These are phyloP conservation scores for Porites cylindrica DNA, from an alignment of 92 coral and sea anemone species.

Conservation along the genomic window DNA sequence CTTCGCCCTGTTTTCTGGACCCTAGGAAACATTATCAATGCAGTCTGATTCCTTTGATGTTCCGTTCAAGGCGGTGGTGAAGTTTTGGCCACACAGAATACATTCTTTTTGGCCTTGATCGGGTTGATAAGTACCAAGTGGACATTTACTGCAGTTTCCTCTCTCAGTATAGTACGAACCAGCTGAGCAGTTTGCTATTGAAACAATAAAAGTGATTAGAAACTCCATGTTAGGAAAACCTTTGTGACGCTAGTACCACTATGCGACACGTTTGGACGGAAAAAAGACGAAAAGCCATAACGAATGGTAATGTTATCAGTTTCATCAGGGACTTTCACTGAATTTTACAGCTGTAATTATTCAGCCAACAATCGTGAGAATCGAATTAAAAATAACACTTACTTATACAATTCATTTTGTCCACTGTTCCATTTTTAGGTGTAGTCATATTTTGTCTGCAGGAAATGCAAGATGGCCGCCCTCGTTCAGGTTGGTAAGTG, in stretches of 20 bases:
- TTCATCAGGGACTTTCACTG: too few species aligned
- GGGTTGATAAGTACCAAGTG: conserved; percentile 48
- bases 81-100: conserved; percentile 29
- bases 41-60: conserved; percentile 24
- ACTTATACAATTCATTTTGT: conserved; percentile 24
- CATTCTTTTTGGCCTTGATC: conserved; percentile 48
- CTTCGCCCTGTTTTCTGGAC: too few species aligned
- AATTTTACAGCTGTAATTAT: too few species aligned
- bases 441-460: conserved; percentile 26
- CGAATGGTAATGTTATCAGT: too few species aligned
- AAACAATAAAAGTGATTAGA: too few species aligned
- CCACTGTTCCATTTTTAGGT: neutral
- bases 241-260: too few species aligned
- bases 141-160: conserved; percentile 29
- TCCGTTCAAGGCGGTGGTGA: conserved; percentile 48
- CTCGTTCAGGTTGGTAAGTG: conserved; percentile 51
- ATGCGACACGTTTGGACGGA: too few species aligned
- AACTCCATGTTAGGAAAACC: too few species aligned
- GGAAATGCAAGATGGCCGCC: conserved; percentile 25
- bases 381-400: neutral
- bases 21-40: conserved; percentile 3
- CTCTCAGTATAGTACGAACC: conserved; percentile 37
- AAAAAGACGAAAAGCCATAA: too few species aligned
- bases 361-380: too few species aligned
- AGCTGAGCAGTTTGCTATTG: conserved; percentile 47